Evolutionary conservation across 2,113 vertebrate genomes (phyloP).

Genomic region (Cacatua alba): DNA sequence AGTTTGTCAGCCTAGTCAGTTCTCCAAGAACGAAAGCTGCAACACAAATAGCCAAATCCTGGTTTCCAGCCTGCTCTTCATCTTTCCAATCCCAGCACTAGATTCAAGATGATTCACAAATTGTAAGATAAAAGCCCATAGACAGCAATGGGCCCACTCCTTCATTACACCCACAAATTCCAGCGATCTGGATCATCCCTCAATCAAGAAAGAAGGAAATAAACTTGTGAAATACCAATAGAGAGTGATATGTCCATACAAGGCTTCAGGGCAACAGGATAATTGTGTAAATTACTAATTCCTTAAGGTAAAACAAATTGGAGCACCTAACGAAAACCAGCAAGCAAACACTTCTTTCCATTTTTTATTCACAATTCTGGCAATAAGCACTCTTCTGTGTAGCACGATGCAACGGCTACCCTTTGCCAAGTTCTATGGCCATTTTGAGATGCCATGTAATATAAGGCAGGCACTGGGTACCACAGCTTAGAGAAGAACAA

Average conservation of each 20-base stretch:
- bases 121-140: not conserved
- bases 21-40: not conserved
- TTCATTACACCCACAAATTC: not conserved
- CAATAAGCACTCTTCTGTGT: not conserved
- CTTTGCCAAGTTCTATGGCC: not conserved
- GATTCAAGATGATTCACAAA: not conserved
- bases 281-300: not conserved
- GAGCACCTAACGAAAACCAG: not conserved
- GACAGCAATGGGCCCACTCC: not conserved
- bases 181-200: not conserved
- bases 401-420: not conserved
- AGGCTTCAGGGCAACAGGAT: not conserved
- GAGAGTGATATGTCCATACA: not conserved
- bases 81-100: not conserved
- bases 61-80: not conserved
- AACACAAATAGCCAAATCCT: not conserved
- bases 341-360: accelerated
- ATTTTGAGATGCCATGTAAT: not conserved
- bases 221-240: not conserved
- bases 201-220: not conserved
- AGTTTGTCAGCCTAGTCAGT: not conserved
- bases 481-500: not conserved
- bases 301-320: not conserved
- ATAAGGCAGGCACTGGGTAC: not conserved
- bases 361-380: not conserved